phyloP scores from a whole-genome alignment of 1,140 invertebrate genomes.

The Pseudachorutes palmiensis region DNA sequence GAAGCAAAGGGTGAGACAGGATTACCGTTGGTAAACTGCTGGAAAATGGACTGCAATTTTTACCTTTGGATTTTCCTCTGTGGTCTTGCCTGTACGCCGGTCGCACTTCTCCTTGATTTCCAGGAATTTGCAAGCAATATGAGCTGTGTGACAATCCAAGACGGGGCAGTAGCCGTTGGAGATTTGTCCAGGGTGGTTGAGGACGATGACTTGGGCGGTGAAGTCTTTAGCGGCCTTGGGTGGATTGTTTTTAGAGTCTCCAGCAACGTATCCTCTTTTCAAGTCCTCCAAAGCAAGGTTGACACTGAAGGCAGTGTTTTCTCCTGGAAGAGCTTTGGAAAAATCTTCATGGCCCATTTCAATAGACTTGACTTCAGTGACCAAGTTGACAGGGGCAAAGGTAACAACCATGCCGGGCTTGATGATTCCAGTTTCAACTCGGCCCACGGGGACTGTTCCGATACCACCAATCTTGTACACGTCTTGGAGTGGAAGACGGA shows the following conservation, averaged over 20 bases:
- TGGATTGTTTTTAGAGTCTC: constrained; percentile 92
- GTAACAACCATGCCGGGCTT: constrained; percentile 98
- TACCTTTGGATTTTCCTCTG: constrained; percentile 67
- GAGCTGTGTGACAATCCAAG: constrained; percentile 96
- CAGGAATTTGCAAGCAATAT: constrained; percentile 97
- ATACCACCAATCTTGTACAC: constrained; percentile 99
- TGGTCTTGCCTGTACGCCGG: constrained; percentile 87
- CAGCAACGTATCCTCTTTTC: constrained; percentile 90
- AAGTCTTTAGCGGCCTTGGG: constrained; percentile 87
- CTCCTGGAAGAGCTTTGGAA: constrained; percentile 86
- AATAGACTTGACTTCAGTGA: constrained; percentile 98
- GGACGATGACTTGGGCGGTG: constrained; percentile 91
- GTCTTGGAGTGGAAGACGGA: constrained; percentile 90
- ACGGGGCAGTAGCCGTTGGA: constrained; percentile 94
- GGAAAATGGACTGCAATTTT: too few species aligned
- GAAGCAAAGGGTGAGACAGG: too few species aligned
- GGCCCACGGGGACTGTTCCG: constrained; percentile 96
- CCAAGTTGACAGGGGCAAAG: constrained; percentile 86
- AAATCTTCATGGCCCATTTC: constrained; percentile 99
- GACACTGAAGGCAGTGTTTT: constrained; percentile 99
- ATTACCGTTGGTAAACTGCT: too few species aligned
- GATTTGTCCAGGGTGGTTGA: constrained; percentile 97
- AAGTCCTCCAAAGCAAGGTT: constrained; percentile 98
- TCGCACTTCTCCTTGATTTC: constrained; percentile 98
- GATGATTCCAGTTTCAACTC: constrained; percentile 94